Evolutionary conservation across 2,797 vertebrate species (phyloP).

Genomic region (Acanthurus tractus): DNA sequence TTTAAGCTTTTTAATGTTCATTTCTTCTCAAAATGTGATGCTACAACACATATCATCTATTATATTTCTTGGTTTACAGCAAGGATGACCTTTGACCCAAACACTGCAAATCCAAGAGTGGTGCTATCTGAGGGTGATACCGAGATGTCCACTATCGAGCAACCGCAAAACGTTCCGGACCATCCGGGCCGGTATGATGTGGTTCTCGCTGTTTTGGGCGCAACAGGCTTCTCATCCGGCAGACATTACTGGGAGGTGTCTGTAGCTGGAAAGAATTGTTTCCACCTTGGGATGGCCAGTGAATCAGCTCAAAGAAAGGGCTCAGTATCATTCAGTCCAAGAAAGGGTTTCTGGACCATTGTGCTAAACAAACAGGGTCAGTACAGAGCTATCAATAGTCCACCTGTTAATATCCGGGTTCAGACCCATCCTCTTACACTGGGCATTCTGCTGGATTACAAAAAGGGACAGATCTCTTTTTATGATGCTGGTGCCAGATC

Average conservation of each 20-base stretch:
- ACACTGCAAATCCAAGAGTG: slow-evolving; percentile 68
- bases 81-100: slow-evolving; percentile 38
- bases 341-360: slow-evolving; percentile 68
- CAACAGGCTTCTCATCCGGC: slow-evolving; percentile 57
- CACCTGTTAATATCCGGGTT: fast-evolving
- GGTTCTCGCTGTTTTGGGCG: slow-evolving; percentile 50
- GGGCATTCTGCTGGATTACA: slow-evolving; percentile 72
- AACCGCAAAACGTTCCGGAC: neutral
- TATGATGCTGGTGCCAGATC: slow-evolving; percentile 50
- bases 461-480: slow-evolving; percentile 58
- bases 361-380: slow-evolving; percentile 31
- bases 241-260: slow-evolving; percentile 77
- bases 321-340: fast-evolving
- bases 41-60: neutral
- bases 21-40: neutral
- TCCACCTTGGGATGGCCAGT: slow-evolving; percentile 65
- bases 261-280: slow-evolving; percentile 61
- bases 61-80: slow-evolving; percentile 49
- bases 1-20: neutral
- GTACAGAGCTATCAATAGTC: neutral
- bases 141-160: neutral
- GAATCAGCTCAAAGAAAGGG: slow-evolving; percentile 64
- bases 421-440: slow-evolving; percentile 16
- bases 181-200: slow-evolving; percentile 56
- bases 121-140: slow-evolving; percentile 42